Percentiles rank a stretch among this genome's conserved stretches.
Evolutionary conservation across 1,140 invertebrate genomes (phyloP).

Genomic region (Vanessa atalanta): DNA sequence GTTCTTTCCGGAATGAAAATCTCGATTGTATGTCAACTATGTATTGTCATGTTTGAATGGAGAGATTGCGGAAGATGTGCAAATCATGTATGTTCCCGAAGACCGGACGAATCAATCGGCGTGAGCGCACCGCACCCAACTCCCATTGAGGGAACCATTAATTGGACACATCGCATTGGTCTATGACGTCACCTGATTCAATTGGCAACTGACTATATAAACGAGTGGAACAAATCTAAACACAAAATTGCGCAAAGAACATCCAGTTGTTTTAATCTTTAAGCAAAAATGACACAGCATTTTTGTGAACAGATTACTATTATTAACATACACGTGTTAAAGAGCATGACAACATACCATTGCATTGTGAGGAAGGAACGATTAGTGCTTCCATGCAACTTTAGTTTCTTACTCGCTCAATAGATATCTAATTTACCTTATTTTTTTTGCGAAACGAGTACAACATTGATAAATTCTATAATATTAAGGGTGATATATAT

Average conservation of each 20-base stretch:
- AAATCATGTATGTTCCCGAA: constrained; percentile 52
- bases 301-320: constrained; percentile 38
- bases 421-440: no score
- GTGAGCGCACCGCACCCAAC: constrained; percentile 58
- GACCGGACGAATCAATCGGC: constrained; percentile 75
- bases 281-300: background rate
- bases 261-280: constrained; percentile 2
- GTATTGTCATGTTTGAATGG: constrained; percentile 22
- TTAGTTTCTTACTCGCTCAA: no score
- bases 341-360: constrained; percentile 13
- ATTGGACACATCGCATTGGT: constrained; percentile 51
- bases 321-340: constrained; percentile 55
- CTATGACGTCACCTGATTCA: constrained; percentile 50
- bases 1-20: background rate
- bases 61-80: constrained; percentile 68
- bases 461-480: no score
- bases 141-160: constrained; percentile 59
- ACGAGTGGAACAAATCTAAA: constrained; percentile 14
- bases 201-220: constrained; percentile 37
- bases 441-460: no score
- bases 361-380: constrained; percentile 14
- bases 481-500: no score
- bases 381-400: constrained; percentile 25
- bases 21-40: background rate
- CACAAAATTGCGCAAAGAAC: background rate